Evolutionary conservation across 2,113 vertebrate genomes (phyloP).

Genomic region (Eclectus roratus): DNA sequence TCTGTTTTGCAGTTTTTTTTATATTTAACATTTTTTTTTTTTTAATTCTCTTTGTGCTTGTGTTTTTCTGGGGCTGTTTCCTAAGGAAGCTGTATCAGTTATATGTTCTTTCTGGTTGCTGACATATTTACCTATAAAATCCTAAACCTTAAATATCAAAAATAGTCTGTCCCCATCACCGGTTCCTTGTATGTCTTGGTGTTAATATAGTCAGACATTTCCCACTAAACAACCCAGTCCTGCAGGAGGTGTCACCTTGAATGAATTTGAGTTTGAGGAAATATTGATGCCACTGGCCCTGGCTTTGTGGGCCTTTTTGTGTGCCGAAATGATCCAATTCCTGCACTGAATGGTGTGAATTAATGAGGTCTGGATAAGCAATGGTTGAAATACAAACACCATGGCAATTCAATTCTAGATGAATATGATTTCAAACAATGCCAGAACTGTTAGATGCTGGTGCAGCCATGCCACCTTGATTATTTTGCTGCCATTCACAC

Average conservation of each 20-base stretch:
- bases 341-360: background rate
- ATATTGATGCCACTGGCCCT: background rate
- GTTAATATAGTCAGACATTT: background rate
- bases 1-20: background rate
- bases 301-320: background rate
- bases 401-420: background rate
- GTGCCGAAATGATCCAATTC: background rate
- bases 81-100: background rate
- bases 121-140: background rate
- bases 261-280: background rate
- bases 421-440: accelerated
- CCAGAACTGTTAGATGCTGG: background rate
- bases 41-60: background rate
- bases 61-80: conserved; percentile 5
- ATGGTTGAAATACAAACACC: background rate
- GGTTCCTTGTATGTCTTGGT: background rate
- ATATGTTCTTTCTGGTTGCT: background rate
- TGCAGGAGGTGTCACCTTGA: background rate
- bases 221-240: background rate
- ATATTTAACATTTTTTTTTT: background rate
- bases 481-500: background rate
- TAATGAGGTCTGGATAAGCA: background rate
- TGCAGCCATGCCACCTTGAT: background rate
- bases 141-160: background rate
- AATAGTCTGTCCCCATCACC: background rate